A percentile compares a stretch with the other conserved stretches of the same genome.
Evolutionary conservation across 2,888 invertebrate species (phyloP).

Genomic region (Agrochola circellaris): DNA sequence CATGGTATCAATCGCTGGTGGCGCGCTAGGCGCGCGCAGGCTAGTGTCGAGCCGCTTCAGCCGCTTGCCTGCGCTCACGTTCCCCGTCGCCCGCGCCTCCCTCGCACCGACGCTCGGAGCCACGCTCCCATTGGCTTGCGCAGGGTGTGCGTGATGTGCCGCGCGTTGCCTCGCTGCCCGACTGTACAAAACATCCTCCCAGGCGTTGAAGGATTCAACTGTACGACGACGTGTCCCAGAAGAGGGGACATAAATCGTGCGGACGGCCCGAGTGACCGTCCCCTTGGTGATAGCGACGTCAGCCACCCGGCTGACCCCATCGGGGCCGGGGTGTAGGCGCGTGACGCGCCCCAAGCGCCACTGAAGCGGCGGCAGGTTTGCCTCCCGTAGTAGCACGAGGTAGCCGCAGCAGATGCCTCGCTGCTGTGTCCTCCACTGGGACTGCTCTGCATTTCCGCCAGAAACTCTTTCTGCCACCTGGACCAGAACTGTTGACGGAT

Average conservation of each 20-base stretch:
- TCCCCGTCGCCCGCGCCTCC: too few relatives aligned
- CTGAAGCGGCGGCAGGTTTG: too few relatives aligned
- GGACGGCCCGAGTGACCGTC: neutral
- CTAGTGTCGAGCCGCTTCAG: too few relatives aligned
- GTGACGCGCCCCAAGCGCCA: too few relatives aligned
- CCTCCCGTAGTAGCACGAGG: neutral
- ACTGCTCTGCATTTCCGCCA: neutral
- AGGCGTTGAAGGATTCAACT: conserved; percentile 5
- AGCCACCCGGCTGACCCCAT: neutral
- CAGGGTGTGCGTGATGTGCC: too few relatives aligned
- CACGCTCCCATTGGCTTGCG: too few relatives aligned
- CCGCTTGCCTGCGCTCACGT: too few relatives aligned
- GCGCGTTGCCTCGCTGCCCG: too few relatives aligned
- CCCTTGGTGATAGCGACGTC: neutral
- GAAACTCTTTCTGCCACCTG: conserved; percentile 22
- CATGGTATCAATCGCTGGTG: too few relatives aligned
- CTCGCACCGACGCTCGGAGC: too few relatives aligned
- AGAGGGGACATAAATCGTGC: neutral
- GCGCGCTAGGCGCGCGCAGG: too few relatives aligned
- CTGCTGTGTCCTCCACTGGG: conserved; percentile 9
- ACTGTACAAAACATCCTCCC: neutral
- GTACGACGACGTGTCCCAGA: neutral
- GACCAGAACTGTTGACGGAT: conserved; percentile 4
- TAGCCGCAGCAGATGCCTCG: neutral
- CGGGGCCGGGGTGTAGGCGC: too few relatives aligned